These are phyloP conservation scores for Chelon labrosus DNA, from an alignment of 2,797 vertebrate species.

Conservation along the genomic window DNA sequence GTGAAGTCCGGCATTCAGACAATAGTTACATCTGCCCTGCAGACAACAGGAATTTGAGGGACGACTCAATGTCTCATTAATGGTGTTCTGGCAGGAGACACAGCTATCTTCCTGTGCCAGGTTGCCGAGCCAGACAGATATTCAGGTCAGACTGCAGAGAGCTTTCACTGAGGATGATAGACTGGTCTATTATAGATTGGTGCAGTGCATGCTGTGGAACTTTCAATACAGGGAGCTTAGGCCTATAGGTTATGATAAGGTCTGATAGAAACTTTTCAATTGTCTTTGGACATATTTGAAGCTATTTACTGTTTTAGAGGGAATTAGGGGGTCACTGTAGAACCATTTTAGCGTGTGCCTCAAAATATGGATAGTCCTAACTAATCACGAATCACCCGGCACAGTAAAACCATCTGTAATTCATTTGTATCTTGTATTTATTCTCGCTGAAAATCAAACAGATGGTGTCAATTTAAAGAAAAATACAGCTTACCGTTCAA, in stretches of 20 bases:
- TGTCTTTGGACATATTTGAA: constrained; percentile 12
- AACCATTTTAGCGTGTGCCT: neutral
- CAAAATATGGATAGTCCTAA: neutral
- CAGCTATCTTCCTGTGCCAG: constrained; percentile 62
- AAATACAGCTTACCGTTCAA: neutral
- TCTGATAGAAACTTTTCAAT: constrained; percentile 22
- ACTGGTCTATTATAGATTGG: constrained; percentile 62
- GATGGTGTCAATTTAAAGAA: neutral
- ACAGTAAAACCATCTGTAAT: neutral
- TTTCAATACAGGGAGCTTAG: constrained; percentile 38
- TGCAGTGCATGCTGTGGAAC: constrained; percentile 56
- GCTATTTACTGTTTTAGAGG: neutral
- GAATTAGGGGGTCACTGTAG: neutral
- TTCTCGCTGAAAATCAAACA: constrained; percentile 2
- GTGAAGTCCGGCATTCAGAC: neutral
- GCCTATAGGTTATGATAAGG: constrained; percentile 27
- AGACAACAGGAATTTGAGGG: constrained; percentile 42
- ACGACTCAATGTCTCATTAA: constrained; percentile 60
- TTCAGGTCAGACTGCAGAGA: constrained; percentile 70
- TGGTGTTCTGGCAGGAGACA: constrained; percentile 61
- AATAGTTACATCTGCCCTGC: constrained; percentile 25
- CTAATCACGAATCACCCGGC: neutral
- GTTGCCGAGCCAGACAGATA: constrained; percentile 63
- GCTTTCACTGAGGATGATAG: constrained; percentile 64
- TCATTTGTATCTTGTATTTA: neutral